phyloP scores from a whole-genome alignment of 2,797 vertebrate species.

The Chromobotia macracanthus region DNA sequence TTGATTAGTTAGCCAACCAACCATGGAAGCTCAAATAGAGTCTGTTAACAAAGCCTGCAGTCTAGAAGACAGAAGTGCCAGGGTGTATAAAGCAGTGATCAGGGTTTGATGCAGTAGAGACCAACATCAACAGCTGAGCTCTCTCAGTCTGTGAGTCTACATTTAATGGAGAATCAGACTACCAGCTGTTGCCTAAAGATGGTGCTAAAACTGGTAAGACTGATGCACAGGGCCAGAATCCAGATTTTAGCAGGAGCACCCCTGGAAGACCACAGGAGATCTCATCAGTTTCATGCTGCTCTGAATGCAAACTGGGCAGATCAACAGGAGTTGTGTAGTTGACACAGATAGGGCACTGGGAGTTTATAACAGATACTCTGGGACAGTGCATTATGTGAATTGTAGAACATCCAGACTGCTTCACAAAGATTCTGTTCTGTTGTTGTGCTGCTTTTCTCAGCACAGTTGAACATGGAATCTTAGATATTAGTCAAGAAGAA shows the following conservation, averaged over 20 bases:
- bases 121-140: not conserved
- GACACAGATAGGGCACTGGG: conserved; percentile 27
- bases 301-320: conserved; percentile 68
- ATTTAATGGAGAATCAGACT: conserved; percentile 16
- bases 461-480: not conserved
- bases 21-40: too few species aligned
- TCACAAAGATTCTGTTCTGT: not conserved
- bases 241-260: conserved; percentile 51
- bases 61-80: too few species aligned
- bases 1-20: too few species aligned
- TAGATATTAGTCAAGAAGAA: too few species aligned
- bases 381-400: not conserved
- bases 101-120: not conserved
- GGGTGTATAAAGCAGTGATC: not conserved
- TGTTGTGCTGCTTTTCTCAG: too few species aligned
- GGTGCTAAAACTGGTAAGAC: conserved; percentile 18
- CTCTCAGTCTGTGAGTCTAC: conserved; percentile 1
- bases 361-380: not conserved
- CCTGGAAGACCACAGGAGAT: too few species aligned
- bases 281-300: conserved; percentile 56
- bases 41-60: too few species aligned
- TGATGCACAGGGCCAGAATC: conserved; percentile 42
- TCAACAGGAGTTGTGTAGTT: conserved; percentile 54
- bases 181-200: conserved; percentile 18
- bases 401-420: not conserved